Conservation (phyloP, 2,888 invertebrate species). For the Alsophila aescularia region DNA sequence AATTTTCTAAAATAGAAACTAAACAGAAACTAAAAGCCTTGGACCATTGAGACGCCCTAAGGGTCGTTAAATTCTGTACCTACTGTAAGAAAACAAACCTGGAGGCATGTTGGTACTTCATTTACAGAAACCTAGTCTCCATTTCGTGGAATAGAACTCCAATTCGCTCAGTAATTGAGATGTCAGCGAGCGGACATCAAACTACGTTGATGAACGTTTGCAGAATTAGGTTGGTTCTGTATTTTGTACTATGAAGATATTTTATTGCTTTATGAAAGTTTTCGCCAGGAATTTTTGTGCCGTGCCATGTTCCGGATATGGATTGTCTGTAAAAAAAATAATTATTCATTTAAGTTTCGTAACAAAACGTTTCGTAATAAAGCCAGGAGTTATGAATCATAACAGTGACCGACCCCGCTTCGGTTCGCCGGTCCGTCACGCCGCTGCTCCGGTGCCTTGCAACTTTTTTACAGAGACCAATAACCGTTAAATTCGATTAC, state of each 20-base stretch:
- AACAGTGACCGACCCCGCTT: constrained; percentile 42
- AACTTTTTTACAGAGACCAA: constrained; percentile 63
- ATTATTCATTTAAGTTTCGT: constrained; percentile 19
- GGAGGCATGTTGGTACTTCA: constrained; percentile 16
- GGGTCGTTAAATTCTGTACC: not conserved
- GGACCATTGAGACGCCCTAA: too few relatives aligned
- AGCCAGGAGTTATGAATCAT: constrained; percentile 27
- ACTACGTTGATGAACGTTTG: constrained; percentile 46
- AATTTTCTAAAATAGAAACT: too few relatives aligned
- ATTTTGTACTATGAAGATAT: constrained; percentile 9
- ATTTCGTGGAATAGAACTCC: constrained; percentile 19
- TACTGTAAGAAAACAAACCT: not conserved
- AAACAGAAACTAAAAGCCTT: too few relatives aligned
- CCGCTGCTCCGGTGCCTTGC: constrained; percentile 29
- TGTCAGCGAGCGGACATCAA: constrained; percentile 48
- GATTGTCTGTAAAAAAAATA: not conserved
- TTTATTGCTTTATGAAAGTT: not conserved
- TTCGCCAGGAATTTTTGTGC: not conserved
- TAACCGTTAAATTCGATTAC: constrained; percentile 80
- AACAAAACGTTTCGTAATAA: constrained; percentile 35
- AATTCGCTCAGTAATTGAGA: constrained; percentile 53
- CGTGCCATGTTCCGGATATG: not conserved
- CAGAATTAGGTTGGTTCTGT: constrained; percentile 36
- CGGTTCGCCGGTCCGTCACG: constrained; percentile 64
- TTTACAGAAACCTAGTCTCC: constrained; percentile 20